A percentile compares a stretch with the other conserved stretches of the same genome.
Evolutionary conservation across 2,113 vertebrate species (phyloP).

Genomic region (Pristiophorus japonicus): DNA sequence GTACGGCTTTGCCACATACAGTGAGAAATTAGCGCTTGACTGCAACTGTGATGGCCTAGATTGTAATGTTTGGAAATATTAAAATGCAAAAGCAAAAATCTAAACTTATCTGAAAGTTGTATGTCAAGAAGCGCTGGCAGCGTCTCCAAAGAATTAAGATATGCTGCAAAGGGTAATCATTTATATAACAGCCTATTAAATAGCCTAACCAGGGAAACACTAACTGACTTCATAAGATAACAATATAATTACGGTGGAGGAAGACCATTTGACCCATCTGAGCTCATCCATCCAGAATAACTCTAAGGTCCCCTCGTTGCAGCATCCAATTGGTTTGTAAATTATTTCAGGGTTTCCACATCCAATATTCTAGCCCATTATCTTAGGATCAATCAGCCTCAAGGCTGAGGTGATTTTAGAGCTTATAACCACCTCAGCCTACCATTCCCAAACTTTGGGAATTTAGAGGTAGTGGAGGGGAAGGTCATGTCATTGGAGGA

Average conservation of each 20-base stretch:
- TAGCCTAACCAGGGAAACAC: neutral
- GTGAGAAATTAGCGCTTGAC: neutral
- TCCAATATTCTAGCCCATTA: neutral
- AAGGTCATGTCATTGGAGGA: neutral
- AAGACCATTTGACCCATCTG: neutral
- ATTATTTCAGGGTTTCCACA: neutral
- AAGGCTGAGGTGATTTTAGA: neutral
- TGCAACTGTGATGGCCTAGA: neutral
- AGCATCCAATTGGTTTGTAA: neutral
- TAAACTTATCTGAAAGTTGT: no score
- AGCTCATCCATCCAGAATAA: neutral
- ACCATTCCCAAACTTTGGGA: neutral
- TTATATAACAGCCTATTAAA: neutral
- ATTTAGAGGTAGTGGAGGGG: neutral
- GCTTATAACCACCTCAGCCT: neutral
- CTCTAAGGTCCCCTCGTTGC: neutral
- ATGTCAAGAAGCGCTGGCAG: no score
- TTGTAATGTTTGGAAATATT: neutral
- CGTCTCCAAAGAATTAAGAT: neutral
- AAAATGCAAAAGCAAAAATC: no score
- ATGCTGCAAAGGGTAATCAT: neutral
- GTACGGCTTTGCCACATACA: neutral
- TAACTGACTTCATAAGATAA: neutral
- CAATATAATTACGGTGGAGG: neutral
- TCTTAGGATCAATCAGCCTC: neutral